These are phyloP conservation scores for Cavia porcellus DNA, from an alignment of 2,113 vertebrate species.

Conservation along the genomic window DNA sequence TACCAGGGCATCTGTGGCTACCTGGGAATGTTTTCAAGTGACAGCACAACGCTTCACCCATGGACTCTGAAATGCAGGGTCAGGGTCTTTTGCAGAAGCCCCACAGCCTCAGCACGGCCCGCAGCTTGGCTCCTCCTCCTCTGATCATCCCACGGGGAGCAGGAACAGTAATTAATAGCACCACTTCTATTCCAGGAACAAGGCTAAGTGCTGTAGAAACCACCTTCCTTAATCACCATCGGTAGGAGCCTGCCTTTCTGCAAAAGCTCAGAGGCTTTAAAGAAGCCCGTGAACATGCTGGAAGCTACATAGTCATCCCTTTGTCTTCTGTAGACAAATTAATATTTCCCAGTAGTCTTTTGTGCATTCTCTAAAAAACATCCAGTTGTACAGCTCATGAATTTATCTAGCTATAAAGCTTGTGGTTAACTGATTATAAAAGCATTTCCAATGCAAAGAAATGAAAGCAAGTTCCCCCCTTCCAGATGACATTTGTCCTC, in stretches of 20 bases:
- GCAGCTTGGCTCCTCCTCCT: neutral
- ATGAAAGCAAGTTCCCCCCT: constrained; percentile 16
- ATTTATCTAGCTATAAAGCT: constrained; percentile 25
- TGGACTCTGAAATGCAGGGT: neutral
- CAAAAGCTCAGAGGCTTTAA: constrained; percentile 22
- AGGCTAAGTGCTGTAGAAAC: neutral
- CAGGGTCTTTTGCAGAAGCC: neutral
- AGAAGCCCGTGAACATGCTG: neutral
- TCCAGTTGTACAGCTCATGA: neutral
- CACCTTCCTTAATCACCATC: neutral
- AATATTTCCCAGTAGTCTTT: constrained; percentile 39
- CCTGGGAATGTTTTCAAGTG: constrained; percentile 19
- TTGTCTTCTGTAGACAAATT: constrained; percentile 3
- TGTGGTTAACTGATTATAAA: constrained; percentile 61
- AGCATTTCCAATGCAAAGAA: constrained; percentile 26
- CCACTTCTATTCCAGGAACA: neutral
- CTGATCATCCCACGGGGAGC: neutral
- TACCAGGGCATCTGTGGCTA: neutral
- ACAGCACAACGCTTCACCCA: neutral
- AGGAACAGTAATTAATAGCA: neutral
- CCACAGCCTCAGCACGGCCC: neutral
- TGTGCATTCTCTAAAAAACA: neutral
- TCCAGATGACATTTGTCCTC: constrained; percentile 36
- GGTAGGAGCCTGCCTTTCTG: neutral
- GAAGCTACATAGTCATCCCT: neutral